Evolutionary conservation across 2,797 vertebrate species (phyloP), one percentile per base, ranked within the genome.

Genomic region (Microctenopoma stevenorrisi): DNA sequence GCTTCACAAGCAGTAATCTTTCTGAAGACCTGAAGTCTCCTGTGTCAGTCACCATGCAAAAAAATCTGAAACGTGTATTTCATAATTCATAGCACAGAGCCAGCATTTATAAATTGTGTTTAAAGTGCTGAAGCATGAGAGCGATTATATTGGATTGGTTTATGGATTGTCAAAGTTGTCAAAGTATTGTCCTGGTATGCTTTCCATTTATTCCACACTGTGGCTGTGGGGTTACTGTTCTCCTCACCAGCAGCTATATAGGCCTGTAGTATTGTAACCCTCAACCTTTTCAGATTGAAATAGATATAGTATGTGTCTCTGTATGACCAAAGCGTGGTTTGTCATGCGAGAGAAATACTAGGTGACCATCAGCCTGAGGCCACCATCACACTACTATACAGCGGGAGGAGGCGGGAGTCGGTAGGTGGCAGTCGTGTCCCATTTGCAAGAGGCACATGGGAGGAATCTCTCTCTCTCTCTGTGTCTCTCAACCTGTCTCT

Each of bases 381-480:
- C 81, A 77, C 74, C 18, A 50, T 78, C 70, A 59, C 77, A 77
- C 50, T 25, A 15, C 74, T 72, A 71, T 28, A 42, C 37, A 67
- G 58, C 22, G 51, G n/a, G 66, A 47, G 66, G 57, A 18, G 16
- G 49, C 33, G 44, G 43, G 58, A 66, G 71, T 94, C 95, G 93
- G 90, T 94, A 96, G 98, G 95, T 96, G 97, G 96, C 97, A 98
- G 95, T 95, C 91, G 88, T 85, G 94, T 93, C 94, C 93, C 94
- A 82, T 86, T 91, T 89, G 88, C 82, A 62, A 33, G 57, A 72
- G 69, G 70, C 86, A 81, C 79, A 82, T 79, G 74, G 81, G 86
- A 74, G 64, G 75, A 69, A 80, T 75, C 76, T 67, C 58, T 52
- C 25, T 72, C 51, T 70, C 70, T 70, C 26, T 49, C 43, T 74